Evolutionary conservation across 2,113 vertebrate species (phyloP).

Genomic region (Dendrocopos noguchii): DNA sequence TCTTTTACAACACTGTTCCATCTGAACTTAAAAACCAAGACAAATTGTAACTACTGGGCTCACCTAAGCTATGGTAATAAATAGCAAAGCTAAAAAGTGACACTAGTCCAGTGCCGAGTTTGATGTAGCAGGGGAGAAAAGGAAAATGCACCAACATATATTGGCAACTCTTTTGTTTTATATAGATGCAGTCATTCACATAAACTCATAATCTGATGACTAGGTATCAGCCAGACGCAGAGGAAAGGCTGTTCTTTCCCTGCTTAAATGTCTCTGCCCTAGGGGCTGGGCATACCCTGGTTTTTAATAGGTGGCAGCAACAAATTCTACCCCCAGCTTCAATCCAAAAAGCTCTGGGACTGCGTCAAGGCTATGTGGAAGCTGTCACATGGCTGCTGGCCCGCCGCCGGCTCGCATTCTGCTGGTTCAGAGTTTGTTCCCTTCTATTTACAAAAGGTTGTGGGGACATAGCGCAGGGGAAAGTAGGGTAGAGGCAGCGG

Average conservation of each 20-base stretch:
- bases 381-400: conserved; percentile 39
- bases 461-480: not conserved
- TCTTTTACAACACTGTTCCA: not conserved
- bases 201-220: not conserved
- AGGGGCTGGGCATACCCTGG: not conserved
- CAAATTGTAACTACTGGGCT: not conserved
- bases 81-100: not conserved
- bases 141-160: not conserved
- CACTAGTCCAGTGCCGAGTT: rapidly evolving
- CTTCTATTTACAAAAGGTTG: conserved; percentile 23
- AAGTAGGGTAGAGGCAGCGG: not conserved
- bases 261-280: not conserved
- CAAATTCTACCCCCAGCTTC: not conserved
- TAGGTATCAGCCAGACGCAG: not conserved
- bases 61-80: not conserved
- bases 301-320: not conserved
- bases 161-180: not conserved
- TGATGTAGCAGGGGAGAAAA: not conserved
- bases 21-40: not conserved
- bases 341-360: not conserved
- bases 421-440: conserved; percentile 23
- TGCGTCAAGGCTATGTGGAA: conserved; percentile 21
- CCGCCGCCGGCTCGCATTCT: conserved; percentile 25
- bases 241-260: not conserved
- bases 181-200: not conserved